Percentiles rank a stretch among this genome's conserved stretches.
phyloP scores from a whole-genome alignment of 2,113 vertebrate genomes.

The Lophius piscatorius region DNA sequence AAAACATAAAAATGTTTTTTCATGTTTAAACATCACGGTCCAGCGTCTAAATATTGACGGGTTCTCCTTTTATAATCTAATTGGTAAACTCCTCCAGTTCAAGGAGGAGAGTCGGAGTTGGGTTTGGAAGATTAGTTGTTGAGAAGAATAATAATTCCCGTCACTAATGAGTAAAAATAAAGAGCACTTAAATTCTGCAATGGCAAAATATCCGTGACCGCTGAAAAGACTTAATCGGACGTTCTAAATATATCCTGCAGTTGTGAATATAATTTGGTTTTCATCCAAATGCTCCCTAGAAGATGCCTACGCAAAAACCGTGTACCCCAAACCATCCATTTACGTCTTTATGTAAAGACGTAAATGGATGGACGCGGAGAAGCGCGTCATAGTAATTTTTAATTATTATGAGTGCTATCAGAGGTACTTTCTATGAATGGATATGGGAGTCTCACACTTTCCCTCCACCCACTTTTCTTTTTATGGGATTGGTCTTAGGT shows the following conservation, averaged over 20 bases:
- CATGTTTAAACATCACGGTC: not conserved
- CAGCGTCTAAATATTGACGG: not conserved
- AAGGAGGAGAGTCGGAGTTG: not conserved
- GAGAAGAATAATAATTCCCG: no score
- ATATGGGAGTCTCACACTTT: slow-evolving; percentile 33
- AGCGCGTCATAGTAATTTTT: slow-evolving; percentile 74
- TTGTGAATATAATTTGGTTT: slow-evolving; percentile 40
- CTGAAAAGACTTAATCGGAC: slow-evolving; percentile 27
- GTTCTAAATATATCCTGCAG: slow-evolving; percentile 45
- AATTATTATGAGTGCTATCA: slow-evolving; percentile 80
- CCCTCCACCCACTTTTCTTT: slow-evolving; percentile 47
- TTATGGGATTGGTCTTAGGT: slow-evolving; percentile 76
- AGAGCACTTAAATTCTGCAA: not conserved
- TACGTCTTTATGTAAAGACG: slow-evolving; percentile 18
- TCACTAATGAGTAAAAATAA: not conserved
- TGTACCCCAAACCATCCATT: slow-evolving; percentile 21
- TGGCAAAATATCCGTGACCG: slow-evolving; percentile 12
- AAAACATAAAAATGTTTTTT: slow-evolving; percentile 1
- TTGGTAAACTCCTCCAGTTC: no score
- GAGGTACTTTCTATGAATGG: slow-evolving; percentile 73
- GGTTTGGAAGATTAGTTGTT: not conserved
- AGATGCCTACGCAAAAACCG: slow-evolving; percentile 19
- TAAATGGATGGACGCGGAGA: slow-evolving; percentile 72
- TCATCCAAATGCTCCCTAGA: slow-evolving; percentile 43
- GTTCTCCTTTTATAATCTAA: slow-evolving; percentile 5